Evolutionary conservation across 2,797 vertebrate genomes (phyloP).

Genomic region (Chelidonichthys spinosus): DNA sequence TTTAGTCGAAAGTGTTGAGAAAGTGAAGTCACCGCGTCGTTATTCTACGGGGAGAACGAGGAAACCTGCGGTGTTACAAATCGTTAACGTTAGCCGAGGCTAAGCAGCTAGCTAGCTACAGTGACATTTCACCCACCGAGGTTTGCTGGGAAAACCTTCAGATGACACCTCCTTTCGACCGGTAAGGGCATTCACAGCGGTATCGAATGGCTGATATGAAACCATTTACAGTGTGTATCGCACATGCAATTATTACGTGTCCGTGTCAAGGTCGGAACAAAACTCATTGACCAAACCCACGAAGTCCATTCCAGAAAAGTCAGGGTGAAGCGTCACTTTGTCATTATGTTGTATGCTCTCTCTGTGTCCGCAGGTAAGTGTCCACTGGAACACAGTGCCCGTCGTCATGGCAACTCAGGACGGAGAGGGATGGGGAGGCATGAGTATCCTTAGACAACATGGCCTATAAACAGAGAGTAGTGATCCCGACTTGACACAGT

Average conservation of each 20-base stretch:
- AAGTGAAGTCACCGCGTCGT: too few relatives aligned
- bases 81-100: slow-evolving; percentile 14
- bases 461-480: neutral
- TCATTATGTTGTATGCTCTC: neutral
- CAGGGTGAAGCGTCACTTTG: neutral
- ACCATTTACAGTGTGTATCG: neutral
- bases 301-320: neutral
- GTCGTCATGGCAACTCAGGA: slow-evolving; percentile 76
- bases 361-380: slow-evolving; percentile 74
- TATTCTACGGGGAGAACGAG: neutral
- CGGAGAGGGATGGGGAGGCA: slow-evolving; percentile 80
- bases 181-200: slow-evolving; percentile 48
- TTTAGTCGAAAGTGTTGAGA: rapidly evolving
- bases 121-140: slow-evolving; percentile 12
- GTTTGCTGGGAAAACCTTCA: slow-evolving; percentile 29
- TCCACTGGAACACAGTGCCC: slow-evolving; percentile 33
- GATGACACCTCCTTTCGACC: slow-evolving; percentile 23
- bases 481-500: neutral
- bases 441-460: slow-evolving; percentile 75
- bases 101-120: slow-evolving; percentile 31
- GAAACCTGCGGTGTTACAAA: neutral
- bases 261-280: neutral
- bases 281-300: neutral
- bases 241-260: neutral
- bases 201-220: neutral